Evolutionary conservation across 2,888 invertebrate species (phyloP), one percentile per base, ranked within the genome.

Genomic region (Drosophila siamana): DNA sequence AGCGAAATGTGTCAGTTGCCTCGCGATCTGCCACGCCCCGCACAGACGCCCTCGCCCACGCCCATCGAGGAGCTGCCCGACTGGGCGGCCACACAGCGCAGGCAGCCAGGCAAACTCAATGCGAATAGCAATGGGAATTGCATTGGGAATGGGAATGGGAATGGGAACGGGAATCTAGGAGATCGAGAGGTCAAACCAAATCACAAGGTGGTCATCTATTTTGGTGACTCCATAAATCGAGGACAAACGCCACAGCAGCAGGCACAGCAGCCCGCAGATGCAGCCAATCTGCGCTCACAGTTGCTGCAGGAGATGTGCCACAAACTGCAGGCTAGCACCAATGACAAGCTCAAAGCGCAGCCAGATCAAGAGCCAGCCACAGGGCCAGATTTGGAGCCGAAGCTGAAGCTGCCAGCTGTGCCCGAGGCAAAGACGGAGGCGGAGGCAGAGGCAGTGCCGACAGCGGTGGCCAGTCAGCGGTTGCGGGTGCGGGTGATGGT

Each of bases 171-270:
- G 63, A 67, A 74, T 69, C 75, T 61, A 38, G 47, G 60, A 44
- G 71, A 79, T 80, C 65, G 60, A 56, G 71, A 70, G 76, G 74
- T 78, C 61, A 90, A 89, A 57, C 83, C 89, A 60, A 91, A 91
- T 78, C 95, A 95, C 87, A 95, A 94, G 92, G 95, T 95, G n/a
- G 94, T 95, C 48, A 95, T 95, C 80, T 95, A 95, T 90, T 95
- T 95, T 76, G 95, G 95, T 30, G 95, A 95, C 87, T 94, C 95
- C 2, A 94, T 94, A 36, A 88, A 89, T 60, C 83, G 83, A 56
- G 66, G 70, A 38, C 67, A 67, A 48, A 47, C 46, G 24, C 81
- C 60, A 46, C 69, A 13, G 9, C 64, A 48, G 50, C 64, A 28
- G 22, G 47, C 46, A 46, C 68, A 47, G 80, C 63, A 57, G 54